Base-by-base conservation (phyloP, 2,888 invertebrate genomes). In the Vandiemenella viatica region DNA sequence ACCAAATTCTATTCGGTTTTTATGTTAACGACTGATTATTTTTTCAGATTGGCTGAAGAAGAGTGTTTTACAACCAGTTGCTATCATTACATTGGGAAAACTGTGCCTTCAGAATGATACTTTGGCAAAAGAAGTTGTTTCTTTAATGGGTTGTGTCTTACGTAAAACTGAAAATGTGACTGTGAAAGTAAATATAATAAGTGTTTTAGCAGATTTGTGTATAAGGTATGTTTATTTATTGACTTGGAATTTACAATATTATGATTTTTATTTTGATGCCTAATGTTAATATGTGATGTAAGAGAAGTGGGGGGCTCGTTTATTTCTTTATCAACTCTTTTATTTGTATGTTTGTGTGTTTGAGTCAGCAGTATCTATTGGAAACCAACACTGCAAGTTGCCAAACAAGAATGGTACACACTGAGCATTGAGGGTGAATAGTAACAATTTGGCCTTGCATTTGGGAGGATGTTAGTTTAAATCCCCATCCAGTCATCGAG, bases 121-220 rank as follows among this genome's bases (percentile, higher is more conserved):
- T 13, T 62, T 76, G 37, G 83, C 83, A 13, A 75, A 73, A 54
- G 69, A 69, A 51, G 72, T 75, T 49, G 75, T 81, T 51, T 77
- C 80, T 18, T 70, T 75, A 46, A 66, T 83, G 49, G 79, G 78
- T 44, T 67, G 82, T 55, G 68, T 84, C 59, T 70, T 71, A 45
- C 58, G 61, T 15, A 61, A 63, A n/a, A 65, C 65, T 40, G 71
- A 75, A 50, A 21, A 45, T n/a, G 63, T 71, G 19, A 65, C 71
- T 17, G 70, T 83, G 7, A 67, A 80, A 37, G 72, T 79, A 62
- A 84, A 84, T 66, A 72, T 82, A 22, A 73, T 83, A 46, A 72
- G 77, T 54, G 74, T 77, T 32, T 68, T 80, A 53, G 69, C 75
- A 0, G 84, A 85, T 63, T 72, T 83, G 45, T 82, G 82, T 63